Conservation (phyloP, 1,140 invertebrate genomes). For the Pararge aegeria region DNA sequence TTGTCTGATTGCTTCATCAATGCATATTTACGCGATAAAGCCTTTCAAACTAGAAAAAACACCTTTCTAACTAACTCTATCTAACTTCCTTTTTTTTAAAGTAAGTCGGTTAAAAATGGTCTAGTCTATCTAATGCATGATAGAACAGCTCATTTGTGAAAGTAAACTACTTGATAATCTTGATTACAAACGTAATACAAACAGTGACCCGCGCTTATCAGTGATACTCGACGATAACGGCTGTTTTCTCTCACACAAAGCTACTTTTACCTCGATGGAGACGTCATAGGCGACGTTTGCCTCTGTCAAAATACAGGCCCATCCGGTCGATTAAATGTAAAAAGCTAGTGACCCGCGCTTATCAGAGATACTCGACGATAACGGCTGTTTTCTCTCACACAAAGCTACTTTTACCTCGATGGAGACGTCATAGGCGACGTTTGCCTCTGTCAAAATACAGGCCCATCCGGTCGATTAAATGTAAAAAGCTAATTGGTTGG, state of each 20-base stretch:
- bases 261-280: neutral
- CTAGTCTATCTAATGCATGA: conserved; percentile 3
- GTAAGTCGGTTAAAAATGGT: neutral
- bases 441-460: too few relatives aligned
- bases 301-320: too few relatives aligned
- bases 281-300: neutral
- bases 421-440: neutral
- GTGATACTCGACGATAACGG: conserved; percentile 43
- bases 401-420: neutral
- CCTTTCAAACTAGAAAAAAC: too few relatives aligned
- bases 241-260: conserved; percentile 18
- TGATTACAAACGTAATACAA: conserved; percentile 39
- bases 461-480: too few relatives aligned
- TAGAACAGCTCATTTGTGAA: conserved; percentile 29
- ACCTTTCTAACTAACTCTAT: too few relatives aligned
- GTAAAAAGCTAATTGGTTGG: conserved; percentile 23
- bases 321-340: too few relatives aligned
- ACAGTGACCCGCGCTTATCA: conserved; percentile 49
- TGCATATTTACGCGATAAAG: too few relatives aligned
- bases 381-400: conserved; percentile 21
- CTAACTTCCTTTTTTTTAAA: too few relatives aligned
- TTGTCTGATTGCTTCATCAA: too few relatives aligned
- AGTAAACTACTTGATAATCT: conserved; percentile 30
- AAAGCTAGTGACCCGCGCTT: conserved; percentile 41
- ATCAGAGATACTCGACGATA: conserved; percentile 49